Evolutionary conservation across 2,797 vertebrate species (phyloP).

Genomic region (Allobates femoralis): DNA sequence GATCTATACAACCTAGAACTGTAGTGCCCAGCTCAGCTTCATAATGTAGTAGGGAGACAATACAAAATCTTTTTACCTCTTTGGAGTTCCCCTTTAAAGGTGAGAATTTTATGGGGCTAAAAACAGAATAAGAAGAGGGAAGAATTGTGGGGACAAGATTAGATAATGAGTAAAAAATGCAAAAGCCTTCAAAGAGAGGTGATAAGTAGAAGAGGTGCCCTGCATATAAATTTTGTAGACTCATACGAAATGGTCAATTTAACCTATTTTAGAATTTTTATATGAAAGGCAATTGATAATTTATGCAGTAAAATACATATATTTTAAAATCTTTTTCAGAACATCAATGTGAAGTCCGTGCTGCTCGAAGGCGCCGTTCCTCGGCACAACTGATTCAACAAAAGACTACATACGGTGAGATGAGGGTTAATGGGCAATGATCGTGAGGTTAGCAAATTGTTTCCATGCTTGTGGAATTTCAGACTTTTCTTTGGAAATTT

Average conservation of each 20-base stretch:
- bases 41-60: too few species aligned
- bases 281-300: not conserved
- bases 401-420: constrained; percentile 53
- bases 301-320: not conserved
- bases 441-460: not conserved
- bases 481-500: not conserved
- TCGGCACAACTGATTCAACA: constrained; percentile 12
- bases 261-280: not conserved
- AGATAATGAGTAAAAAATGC: not conserved
- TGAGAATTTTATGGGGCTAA: not conserved
- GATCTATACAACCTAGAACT: too few species aligned
- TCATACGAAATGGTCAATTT: not conserved
- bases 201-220: not conserved
- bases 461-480: not conserved
- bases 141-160: not conserved
- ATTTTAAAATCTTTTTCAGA: not conserved
- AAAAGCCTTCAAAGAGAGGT: not conserved
- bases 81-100: too few species aligned
- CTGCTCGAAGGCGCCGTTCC: constrained; percentile 9
- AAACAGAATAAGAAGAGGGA: not conserved
- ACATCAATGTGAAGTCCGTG: not conserved
- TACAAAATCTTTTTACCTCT: too few species aligned
- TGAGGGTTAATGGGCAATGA: not conserved
- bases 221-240: not conserved
- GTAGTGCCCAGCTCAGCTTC: too few species aligned